Conservation (phyloP, 2,888 invertebrate genomes). For the Biston betularia region DNA sequence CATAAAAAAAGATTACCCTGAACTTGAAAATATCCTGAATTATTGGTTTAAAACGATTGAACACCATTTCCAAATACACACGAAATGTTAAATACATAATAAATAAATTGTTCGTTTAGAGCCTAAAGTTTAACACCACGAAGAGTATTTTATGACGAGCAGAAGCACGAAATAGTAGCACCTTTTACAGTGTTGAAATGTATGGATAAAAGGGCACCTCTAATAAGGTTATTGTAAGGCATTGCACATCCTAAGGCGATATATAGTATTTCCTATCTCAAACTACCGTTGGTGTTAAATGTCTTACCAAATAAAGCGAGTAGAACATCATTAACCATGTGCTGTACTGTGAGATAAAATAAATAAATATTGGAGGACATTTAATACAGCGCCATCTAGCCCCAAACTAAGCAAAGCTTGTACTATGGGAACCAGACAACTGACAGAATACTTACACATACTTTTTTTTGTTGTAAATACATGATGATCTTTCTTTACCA, state of each 20-base stretch:
- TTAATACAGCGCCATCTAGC: no score
- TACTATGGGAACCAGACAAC: no score
- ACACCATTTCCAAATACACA: background rate
- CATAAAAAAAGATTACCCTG: no score
- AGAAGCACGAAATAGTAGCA: constrained; percentile 2
- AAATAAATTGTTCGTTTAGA: constrained; percentile 3
- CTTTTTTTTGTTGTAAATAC: no score
- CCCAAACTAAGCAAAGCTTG: no score
- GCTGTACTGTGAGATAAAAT: no score
- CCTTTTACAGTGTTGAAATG: constrained; percentile 10
- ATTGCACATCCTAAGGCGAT: constrained; percentile 8
- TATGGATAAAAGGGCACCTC: constrained; percentile 22
- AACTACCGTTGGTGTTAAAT: constrained; percentile 9
- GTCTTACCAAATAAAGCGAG: constrained; percentile 4
- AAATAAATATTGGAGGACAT: no score
- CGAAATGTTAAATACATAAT: constrained; percentile 5
- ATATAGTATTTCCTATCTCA: constrained; percentile 2
- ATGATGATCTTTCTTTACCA: no score
- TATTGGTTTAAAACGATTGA: background rate
- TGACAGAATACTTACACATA: no score
- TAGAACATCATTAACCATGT: background rate
- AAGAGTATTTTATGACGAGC: constrained; percentile 13
- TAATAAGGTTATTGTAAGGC: constrained; percentile 14
- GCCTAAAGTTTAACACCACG: constrained; percentile 3
- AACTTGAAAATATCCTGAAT: no score